Percentiles rank a stretch among this genome's conserved stretches.
phyloP scores from a whole-genome alignment of 1,140 invertebrate genomes.

The Brachionus rotundiformis region DNA sequence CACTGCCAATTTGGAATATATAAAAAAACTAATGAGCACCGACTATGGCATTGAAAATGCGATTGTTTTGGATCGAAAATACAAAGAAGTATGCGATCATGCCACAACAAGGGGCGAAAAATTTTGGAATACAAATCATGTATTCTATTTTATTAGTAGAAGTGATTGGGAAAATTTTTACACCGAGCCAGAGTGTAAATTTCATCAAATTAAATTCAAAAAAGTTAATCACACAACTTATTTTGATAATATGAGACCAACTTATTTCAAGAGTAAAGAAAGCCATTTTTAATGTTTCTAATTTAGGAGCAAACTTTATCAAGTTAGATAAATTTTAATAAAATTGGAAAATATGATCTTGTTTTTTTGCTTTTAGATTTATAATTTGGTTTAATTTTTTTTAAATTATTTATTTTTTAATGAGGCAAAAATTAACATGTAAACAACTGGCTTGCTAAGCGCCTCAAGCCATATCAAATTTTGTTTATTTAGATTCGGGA shows the following conservation, averaged over 20 bases:
- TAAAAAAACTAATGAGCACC: background rate
- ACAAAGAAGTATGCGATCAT: constrained; percentile 27
- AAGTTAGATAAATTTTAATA: too few species aligned
- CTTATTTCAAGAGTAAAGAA: constrained; percentile 25
- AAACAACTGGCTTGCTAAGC: too few species aligned
- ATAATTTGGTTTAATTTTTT: too few species aligned
- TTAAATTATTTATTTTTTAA: too few species aligned
- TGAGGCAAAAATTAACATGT: too few species aligned
- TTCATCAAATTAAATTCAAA: constrained; percentile 40
- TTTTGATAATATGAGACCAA: constrained; percentile 9
- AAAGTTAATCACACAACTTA: constrained; percentile 43
- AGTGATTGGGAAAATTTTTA: constrained; percentile 40
- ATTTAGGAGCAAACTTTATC: background rate
- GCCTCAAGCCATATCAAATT: too few species aligned
- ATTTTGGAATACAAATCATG: constrained; percentile 48
- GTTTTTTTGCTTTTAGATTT: too few species aligned
- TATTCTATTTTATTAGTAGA: constrained; percentile 46
- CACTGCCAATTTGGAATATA: constrained; percentile 21
- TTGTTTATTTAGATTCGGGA: too few species aligned
- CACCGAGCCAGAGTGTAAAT: constrained; percentile 17
- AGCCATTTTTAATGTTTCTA: background rate
- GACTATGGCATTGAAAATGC: constrained; percentile 13
- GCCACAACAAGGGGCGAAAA: background rate
- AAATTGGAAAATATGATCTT: too few species aligned
- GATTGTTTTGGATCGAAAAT: constrained; percentile 4